These are phyloP conservation scores for rabbit (Oryctolagus cuniculus) DNA, from an alignment of 2,113 vertebrate species.

Conservation along the genomic window mOryCun1.1 NC_091437.1:14741001-14741500, in stretches of 20 bases:
- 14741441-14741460: constrained; percentile 18
- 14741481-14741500: constrained; percentile 10
- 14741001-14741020: neutral
- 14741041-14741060: neutral
- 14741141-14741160: neutral
- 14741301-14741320: constrained; percentile 42
- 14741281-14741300: neutral
- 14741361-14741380: constrained; percentile 13
- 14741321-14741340: constrained; percentile 54
- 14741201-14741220: neutral
- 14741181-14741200: neutral
- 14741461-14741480: neutral
- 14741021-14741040: neutral
- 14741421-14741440: constrained; percentile 1
- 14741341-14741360: constrained; percentile 6
- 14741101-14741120: too few relatives aligned
- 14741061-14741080: neutral
- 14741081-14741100: too few relatives aligned
- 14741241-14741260: constrained; percentile 22
- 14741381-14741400: constrained; percentile 36
- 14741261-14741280: neutral
- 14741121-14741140: neutral
- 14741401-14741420: neutral
- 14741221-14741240: neutral
- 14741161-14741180: constrained; percentile 23